Evolutionary conservation across 1,140 invertebrate genomes (phyloP).

Genomic region (Hylyphantes graminicola): DNA sequence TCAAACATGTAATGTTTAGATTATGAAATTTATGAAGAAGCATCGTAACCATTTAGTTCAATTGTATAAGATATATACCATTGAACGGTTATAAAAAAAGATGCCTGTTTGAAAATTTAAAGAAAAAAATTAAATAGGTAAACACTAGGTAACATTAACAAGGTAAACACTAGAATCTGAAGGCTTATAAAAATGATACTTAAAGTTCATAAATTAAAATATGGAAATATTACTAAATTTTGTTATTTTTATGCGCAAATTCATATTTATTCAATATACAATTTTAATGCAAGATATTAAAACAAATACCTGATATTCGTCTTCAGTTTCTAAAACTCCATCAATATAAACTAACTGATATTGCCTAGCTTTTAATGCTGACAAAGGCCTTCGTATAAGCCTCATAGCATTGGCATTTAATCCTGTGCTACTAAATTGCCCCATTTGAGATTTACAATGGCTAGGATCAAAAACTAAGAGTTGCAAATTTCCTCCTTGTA

Average conservation of each 20-base stretch:
- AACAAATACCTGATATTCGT: slow-evolving; percentile 70
- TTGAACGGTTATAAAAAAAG: too few species aligned
- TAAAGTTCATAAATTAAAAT: too few species aligned
- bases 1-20: not conserved
- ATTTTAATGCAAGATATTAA: slow-evolving; percentile 13
- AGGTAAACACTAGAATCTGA: too few species aligned
- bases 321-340: slow-evolving; percentile 79
- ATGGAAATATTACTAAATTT: too few species aligned
- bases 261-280: slow-evolving; percentile 52
- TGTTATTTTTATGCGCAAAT: not conserved
- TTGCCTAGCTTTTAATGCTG: slow-evolving; percentile 82
- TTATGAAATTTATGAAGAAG: too few species aligned
- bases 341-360: slow-evolving; percentile 86
- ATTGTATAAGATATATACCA: too few species aligned
- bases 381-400: slow-evolving; percentile 78
- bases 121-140: too few species aligned
- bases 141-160: too few species aligned
- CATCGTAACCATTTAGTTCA: too few species aligned
- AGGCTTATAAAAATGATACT: too few species aligned
- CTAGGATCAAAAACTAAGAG: slow-evolving; percentile 89
- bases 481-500: slow-evolving; percentile 76
- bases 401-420: slow-evolving; percentile 74
- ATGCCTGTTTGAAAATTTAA: too few species aligned
- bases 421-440: slow-evolving; percentile 73
- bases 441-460: slow-evolving; percentile 82